Base-by-base conservation (phyloP, 2,888 invertebrate genomes). In the Neelides folsomi region DNA sequence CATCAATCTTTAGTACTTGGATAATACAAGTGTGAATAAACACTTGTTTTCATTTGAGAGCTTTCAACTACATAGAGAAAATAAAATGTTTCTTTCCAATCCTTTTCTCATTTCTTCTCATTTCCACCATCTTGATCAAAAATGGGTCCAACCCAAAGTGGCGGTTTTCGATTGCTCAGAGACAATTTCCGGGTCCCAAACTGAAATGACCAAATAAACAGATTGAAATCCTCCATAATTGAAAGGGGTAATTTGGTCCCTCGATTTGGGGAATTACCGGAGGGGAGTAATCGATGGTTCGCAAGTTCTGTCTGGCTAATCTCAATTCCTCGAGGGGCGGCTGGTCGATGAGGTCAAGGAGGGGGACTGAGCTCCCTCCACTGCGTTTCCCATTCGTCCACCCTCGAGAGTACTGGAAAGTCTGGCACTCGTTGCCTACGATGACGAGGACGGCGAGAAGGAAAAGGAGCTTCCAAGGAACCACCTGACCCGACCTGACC, bases 331-430 rank as follows among this genome's bases (percentile, higher is more conserved):
- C 13, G n/a, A 19, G 9, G 38, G 16, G 16, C 13, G 10, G 20
- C 18, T 27, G 20, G 12, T 7, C 9, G 7, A 47, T 42, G n/a
- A 7, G 16, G 13, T 16, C 36, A 2, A 8, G 5, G n/a, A 34
- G 15, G 5, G 15, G 16, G 2, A 38, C 49, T 8, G 10, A 8
- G 15, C 27, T 27, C 8, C 27, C 51, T 10, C 57, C 54, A 16
- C 53, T 55, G 47, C 64, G 48, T 43, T 64, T 64, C 27, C 83
- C 83, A 66, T 82, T 83, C 56, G 81, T 83, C 83, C 83, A 84
- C 5, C 83, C 83, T 0, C 80, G 72, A 39, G 82, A 83, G 69
- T 84, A 84, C 66, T 83, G 83, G 72, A 83, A 83, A 6, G 82
- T 83, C 71, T 84, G 83, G 1, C 78, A 77, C 0, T 74, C 67